Evolutionary conservation across 2,888 invertebrate genomes (phyloP), one percentile per base, ranked within the genome.

Genomic region (Chymomyza fuscimana): DNA sequence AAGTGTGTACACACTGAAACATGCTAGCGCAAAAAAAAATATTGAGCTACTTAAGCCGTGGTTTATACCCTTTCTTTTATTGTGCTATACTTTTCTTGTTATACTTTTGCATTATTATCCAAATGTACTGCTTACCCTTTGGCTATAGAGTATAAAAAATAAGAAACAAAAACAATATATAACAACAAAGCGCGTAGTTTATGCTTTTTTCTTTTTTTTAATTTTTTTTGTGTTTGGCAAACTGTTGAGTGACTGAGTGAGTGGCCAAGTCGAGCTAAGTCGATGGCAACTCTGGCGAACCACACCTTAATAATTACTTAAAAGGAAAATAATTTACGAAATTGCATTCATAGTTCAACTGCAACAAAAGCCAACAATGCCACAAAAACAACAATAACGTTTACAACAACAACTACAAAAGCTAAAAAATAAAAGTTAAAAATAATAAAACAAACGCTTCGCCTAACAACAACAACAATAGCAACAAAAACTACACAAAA

Each of bases 251-350:
- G 40, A 46, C 40, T 46, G 40, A 46, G 40, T 46, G 40, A 46
- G 40, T 46, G 40, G 40, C 40, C 40, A 46, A 46, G 12, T 46
- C 40, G 4, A 10, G 40, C 40, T 46, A 46, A 46, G 40, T 46
- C 40, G 6, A 46, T 46, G 40, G 40, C 40, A 46, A 46, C 32
- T 32, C 32, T 46, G 40, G 70, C 70, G 80, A 80, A 87, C 91
- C 91, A 90, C 91, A 91, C 91, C 91, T 91, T 91, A 86, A 90
- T 90, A 91, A 91, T 91, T 91, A 91, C 91, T 91, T 91, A 91
- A 91, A 91, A 91, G 90, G 90, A 90, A 90, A 91, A 90, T 90
- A 90, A 90, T 90, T 90, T 91, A 83, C 87, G 81, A 91, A 90
- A 90, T 91, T 90, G 90, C 90, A 90, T 90, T 91, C 90, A 90